These are phyloP conservation scores for Cyclargus thomasi DNA, from an alignment of 1,140 invertebrate species.

Conservation along the genomic window DNA sequence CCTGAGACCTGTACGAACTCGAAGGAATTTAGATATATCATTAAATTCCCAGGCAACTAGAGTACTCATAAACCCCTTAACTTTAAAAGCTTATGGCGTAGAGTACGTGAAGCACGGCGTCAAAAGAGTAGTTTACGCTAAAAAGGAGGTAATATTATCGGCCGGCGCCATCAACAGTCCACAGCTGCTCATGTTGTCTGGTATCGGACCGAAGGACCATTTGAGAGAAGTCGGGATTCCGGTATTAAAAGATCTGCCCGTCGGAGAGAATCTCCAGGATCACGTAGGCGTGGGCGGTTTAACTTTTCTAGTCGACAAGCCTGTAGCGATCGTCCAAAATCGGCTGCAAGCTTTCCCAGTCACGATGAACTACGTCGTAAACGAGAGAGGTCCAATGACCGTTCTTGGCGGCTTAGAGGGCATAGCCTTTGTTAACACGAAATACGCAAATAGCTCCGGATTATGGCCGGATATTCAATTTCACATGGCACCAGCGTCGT, in stretches of 20 bases:
- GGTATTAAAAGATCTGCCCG: constrained; percentile 83
- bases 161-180: constrained; percentile 88
- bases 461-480: constrained; percentile 90
- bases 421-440: constrained; percentile 88
- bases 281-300: constrained; percentile 88
- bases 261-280: constrained; percentile 87
- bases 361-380: constrained; percentile 86
- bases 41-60: constrained; percentile 85
- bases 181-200: constrained; percentile 91
- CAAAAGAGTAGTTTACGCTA: constrained; percentile 79
- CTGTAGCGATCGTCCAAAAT: constrained; percentile 85
- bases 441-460: constrained; percentile 82
- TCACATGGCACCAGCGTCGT: constrained; percentile 90
- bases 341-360: constrained; percentile 82
- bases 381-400: constrained; percentile 88
- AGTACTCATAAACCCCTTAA: constrained; percentile 82
- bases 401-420: constrained; percentile 90
- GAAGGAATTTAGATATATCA: constrained; percentile 87
- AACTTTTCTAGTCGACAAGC: constrained; percentile 86
- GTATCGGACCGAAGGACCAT: constrained; percentile 87
- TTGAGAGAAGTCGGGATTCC: constrained; percentile 82
- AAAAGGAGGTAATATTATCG: constrained; percentile 86
- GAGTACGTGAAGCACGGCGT: constrained; percentile 84
- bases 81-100: constrained; percentile 83
- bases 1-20: constrained; percentile 83